Evolutionary conservation across 1,140 invertebrate species (phyloP).

Genomic region (Whitmania pigra): DNA sequence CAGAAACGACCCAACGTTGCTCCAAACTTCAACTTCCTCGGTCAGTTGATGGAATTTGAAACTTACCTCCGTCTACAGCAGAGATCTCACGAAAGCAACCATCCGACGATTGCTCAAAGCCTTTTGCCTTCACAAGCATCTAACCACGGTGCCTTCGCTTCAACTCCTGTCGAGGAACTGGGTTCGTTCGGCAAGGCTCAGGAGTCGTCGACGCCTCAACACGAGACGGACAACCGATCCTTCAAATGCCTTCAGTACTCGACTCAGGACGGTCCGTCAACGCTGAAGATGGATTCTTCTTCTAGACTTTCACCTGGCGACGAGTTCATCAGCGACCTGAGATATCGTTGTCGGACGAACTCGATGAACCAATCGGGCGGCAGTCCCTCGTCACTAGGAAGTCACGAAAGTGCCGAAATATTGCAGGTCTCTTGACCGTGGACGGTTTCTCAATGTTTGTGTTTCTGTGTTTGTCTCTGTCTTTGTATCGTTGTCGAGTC

Average conservation of each 20-base stretch:
- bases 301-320: not conserved
- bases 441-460: not conserved
- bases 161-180: too few relatives aligned
- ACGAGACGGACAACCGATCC: too few relatives aligned
- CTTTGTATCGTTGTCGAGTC: not conserved
- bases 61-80: constrained; percentile 29
- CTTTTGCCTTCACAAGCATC: not conserved
- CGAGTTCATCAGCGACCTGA: not conserved
- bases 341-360: not conserved
- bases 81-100: not conserved
- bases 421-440: not conserved
- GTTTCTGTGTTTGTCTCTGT: too few relatives aligned
- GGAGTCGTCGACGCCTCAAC: too few relatives aligned
- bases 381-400: not conserved
- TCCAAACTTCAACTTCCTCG: constrained; percentile 79
- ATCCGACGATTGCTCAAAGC: not conserved
- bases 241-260: too few relatives aligned
- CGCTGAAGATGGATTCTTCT: too few relatives aligned
- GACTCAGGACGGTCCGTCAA: too few relatives aligned
- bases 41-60: constrained; percentile 66
- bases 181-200: too few relatives aligned
- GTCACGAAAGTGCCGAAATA: constrained; percentile 8
- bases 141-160: not conserved
- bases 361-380: not conserved
- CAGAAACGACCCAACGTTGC: constrained; percentile 59